A percentile compares a stretch with the other conserved stretches of the same genome.
Evolutionary conservation across 2,888 invertebrate genomes (phyloP).

Genomic region (Xestia xanthographa): DNA sequence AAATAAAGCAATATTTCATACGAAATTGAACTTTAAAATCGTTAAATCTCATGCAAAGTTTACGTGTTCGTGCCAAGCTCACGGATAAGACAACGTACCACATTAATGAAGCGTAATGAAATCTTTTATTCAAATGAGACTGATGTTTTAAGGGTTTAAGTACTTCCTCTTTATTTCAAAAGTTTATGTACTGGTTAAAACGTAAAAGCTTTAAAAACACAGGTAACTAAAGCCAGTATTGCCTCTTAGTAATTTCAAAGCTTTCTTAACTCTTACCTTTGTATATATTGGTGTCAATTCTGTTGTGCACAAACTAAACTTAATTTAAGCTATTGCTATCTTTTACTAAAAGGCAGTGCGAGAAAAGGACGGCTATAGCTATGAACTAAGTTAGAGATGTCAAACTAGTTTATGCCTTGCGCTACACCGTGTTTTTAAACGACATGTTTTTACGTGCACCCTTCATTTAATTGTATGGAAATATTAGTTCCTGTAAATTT

Average conservation of each 20-base stretch:
- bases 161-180: conserved; percentile 10
- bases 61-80: neutral
- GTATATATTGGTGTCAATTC: too few relatives aligned
- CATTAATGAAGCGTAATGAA: conserved; percentile 33
- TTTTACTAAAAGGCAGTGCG: too few relatives aligned
- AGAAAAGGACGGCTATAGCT: too few relatives aligned
- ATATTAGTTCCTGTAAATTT: too few relatives aligned
- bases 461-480: too few relatives aligned
- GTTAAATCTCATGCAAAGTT: too few relatives aligned
- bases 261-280: neutral
- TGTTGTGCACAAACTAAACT: too few relatives aligned
- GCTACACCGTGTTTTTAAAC: too few relatives aligned
- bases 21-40: neutral
- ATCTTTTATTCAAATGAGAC: conserved; percentile 44
- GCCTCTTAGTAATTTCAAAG: neutral
- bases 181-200: neutral
- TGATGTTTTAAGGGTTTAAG: conserved; percentile 16
- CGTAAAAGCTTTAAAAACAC: neutral
- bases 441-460: too few relatives aligned
- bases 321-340: too few relatives aligned
- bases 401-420: too few relatives aligned
- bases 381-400: too few relatives aligned
- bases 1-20: neutral
- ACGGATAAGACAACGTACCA: conserved; percentile 16
- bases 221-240: neutral